A percentile compares a stretch with the other conserved stretches of the same genome.
phyloP scores from a whole-genome alignment of 2,888 invertebrate species.

The Sepioteuthis lessoniana region DNA sequence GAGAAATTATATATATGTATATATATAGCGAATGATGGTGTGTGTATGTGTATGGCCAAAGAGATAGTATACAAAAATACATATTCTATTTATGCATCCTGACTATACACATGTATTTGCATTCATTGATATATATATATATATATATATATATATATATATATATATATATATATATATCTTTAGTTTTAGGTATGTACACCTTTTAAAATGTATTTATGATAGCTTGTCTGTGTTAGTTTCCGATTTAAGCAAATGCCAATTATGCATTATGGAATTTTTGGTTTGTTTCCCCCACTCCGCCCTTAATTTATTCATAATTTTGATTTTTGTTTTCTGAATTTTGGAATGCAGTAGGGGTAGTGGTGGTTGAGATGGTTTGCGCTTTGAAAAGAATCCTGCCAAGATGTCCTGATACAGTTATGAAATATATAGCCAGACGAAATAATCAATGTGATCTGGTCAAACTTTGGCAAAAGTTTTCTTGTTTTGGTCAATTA shows the following conservation, averaged over 20 bases:
- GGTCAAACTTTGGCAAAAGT: neutral
- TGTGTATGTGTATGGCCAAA: no score
- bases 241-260: neutral
- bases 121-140: no score
- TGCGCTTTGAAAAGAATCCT: neutral
- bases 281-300: no score
- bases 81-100: no score
- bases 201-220: neutral
- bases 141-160: no score
- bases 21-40: no score
- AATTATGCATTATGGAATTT: neutral
- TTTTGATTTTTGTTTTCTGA: neutral
- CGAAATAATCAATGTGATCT: neutral
- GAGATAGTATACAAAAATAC: no score
- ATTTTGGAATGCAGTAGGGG: neutral
- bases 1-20: no score
- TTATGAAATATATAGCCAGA: neutral
- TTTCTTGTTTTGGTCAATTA: neutral
- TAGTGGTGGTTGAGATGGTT: neutral
- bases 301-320: neutral
- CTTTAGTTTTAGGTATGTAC: neutral
- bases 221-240: neutral
- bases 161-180: neutral
- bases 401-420: no score
- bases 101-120: no score